These are phyloP conservation scores for Hirundichthys speculiger DNA, from an alignment of 2,113 vertebrate genomes.

Conservation along the genomic window DNA sequence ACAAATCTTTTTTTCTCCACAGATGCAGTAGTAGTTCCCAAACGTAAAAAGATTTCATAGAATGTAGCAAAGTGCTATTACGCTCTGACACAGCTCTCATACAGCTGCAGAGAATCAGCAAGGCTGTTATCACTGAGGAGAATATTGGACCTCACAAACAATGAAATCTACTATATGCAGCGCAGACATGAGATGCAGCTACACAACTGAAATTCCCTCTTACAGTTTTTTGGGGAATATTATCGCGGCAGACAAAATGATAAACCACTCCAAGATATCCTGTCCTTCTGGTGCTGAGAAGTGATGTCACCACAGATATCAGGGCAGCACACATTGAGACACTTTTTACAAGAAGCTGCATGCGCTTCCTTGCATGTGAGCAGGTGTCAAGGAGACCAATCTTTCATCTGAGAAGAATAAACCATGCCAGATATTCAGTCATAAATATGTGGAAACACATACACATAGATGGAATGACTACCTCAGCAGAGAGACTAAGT, in stretches of 20 bases:
- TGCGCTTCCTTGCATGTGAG: slow-evolving; percentile 18
- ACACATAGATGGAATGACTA: neutral
- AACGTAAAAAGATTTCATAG: no score
- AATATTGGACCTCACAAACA: no score
- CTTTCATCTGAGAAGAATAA: slow-evolving; percentile 48
- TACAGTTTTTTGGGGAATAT: slow-evolving; percentile 1
- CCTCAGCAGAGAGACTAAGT: no score
- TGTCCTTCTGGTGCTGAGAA: slow-evolving; percentile 37
- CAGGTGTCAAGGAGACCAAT: slow-evolving; percentile 34
- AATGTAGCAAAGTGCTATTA: no score
- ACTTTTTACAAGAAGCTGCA: slow-evolving; percentile 36
- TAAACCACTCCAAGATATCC: slow-evolving; percentile 48
- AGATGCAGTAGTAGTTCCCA: no score
- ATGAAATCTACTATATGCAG: no score
- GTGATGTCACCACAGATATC: slow-evolving; percentile 51
- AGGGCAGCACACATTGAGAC: slow-evolving; percentile 5
- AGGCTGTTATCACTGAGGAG: no score
- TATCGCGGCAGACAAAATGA: slow-evolving; percentile 45
- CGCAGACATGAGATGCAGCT: no score
- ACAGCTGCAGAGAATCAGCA: no score
- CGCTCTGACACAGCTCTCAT: no score
- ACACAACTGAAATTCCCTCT: neutral
- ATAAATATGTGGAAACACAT: slow-evolving; percentile 5
- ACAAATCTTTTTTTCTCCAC: no score
- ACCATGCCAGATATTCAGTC: slow-evolving; percentile 17